These are phyloP conservation scores for Protaetia brevitarsis DNA, from an alignment of 1,140 invertebrate species.

Conservation along the genomic window DNA sequence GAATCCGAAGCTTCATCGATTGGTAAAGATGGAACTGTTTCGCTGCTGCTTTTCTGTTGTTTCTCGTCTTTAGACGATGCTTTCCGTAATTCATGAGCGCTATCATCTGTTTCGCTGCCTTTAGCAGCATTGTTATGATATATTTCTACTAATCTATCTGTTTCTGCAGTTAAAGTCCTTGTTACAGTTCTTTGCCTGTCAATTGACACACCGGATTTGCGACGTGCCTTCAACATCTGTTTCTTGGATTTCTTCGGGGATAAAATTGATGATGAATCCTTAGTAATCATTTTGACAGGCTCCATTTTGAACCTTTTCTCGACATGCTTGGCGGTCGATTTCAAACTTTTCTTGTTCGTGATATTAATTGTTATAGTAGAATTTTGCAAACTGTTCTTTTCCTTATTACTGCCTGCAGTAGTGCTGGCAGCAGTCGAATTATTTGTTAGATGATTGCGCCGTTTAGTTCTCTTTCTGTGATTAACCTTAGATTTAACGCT, in stretches of 20 bases:
- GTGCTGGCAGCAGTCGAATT: too few species aligned
- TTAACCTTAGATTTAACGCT: conserved; percentile 1
- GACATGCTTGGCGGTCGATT: conserved; percentile 22
- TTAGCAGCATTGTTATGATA: conserved; percentile 51
- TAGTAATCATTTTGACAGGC: neutral
- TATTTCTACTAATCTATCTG: conserved; percentile 50
- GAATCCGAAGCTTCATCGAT: neutral
- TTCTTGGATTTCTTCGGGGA: conserved; percentile 18
- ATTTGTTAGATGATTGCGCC: conserved; percentile 18
- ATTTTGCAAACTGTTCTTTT: neutral
- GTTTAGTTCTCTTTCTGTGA: conserved; percentile 3
- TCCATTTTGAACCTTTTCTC: conserved; percentile 23
- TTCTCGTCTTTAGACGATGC: conserved; percentile 20
- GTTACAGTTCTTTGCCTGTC: neutral
- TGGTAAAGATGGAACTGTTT: conserved; percentile 10
- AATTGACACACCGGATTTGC: neutral
- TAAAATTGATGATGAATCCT: conserved; percentile 17
- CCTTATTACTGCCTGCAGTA: neutral
- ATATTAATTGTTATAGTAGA: conserved; percentile 18
- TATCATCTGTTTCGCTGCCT: conserved; percentile 43
- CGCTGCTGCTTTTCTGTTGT: neutral
- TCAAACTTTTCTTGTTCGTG: conserved; percentile 19
- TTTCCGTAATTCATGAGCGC: conserved; percentile 21
- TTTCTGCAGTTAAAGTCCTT: neutral
- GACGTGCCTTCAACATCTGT: neutral